Evolutionary conservation across 1,140 invertebrate species (phyloP).

Genomic region (Nasonia giraulti): DNA sequence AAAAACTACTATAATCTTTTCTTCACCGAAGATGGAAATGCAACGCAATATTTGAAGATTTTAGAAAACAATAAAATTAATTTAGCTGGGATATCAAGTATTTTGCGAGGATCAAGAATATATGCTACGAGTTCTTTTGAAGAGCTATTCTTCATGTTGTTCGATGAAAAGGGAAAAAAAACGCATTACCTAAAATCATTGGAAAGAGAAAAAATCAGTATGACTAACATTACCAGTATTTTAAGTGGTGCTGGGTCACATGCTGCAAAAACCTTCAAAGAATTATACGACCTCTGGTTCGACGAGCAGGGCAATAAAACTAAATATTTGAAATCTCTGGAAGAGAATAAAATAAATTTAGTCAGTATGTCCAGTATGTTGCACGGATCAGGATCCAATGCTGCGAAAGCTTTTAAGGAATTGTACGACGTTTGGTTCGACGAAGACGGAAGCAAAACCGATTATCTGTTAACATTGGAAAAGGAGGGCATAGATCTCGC

Average conservation of each 20-base stretch:
- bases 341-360: slow-evolving; percentile 49
- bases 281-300: slow-evolving; percentile 58
- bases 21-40: slow-evolving; percentile 57
- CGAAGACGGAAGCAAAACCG: not conserved
- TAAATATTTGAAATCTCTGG: slow-evolving; percentile 56
- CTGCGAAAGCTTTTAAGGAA: slow-evolving; percentile 25
- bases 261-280: slow-evolving; percentile 51
- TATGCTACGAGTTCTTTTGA: slow-evolving; percentile 25
- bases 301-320: slow-evolving; percentile 56
- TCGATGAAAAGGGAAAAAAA: slow-evolving; percentile 23
- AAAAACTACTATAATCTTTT: slow-evolving; percentile 57
- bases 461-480: not conserved
- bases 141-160: slow-evolving; percentile 44
- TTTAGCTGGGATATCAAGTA: slow-evolving; percentile 31
- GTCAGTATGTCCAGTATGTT: slow-evolving; percentile 58
- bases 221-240: slow-evolving; percentile 15
- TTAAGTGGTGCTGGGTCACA: slow-evolving; percentile 53
- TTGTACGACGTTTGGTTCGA: slow-evolving; percentile 40
- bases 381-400: slow-evolving; percentile 39
- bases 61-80: slow-evolving; percentile 24
- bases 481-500: slow-evolving; percentile 2
- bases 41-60: slow-evolving; percentile 53
- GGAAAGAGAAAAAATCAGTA: slow-evolving; percentile 17
- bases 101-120: slow-evolving; percentile 18
- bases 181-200: slow-evolving; percentile 12